A percentile compares a stretch with the other conserved stretches of the same genome.
These are phyloP conservation scores for Caiman crocodilus DNA, from an alignment of 2,797 vertebrate genomes.

Conservation along the genomic window DNA sequence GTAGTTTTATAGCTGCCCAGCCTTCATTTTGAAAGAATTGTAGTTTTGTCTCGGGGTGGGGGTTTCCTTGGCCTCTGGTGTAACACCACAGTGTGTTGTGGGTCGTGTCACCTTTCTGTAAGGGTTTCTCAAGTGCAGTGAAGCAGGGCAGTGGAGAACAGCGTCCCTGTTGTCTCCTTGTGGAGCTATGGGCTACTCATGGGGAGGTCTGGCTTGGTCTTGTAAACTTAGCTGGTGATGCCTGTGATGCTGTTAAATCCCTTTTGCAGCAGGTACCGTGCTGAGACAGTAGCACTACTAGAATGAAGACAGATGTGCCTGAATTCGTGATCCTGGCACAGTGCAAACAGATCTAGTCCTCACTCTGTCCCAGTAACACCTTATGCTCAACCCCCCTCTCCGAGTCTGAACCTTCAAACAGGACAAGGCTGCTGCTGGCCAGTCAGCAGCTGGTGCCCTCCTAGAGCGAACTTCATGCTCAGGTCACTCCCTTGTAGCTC, in stretches of 20 bases:
- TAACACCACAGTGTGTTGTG: too few relatives aligned
- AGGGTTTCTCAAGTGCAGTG: background rate
- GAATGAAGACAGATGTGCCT: background rate
- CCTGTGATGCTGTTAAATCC: background rate
- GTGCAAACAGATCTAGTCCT: too few relatives aligned
- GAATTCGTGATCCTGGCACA: accelerated
- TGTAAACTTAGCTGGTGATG: background rate
- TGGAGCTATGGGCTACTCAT: background rate
- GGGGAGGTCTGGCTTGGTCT: too few relatives aligned
- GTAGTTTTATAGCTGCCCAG: background rate
- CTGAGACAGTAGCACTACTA: background rate
- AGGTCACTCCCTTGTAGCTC: too few relatives aligned
- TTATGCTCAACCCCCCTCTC: too few relatives aligned
- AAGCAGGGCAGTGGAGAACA: background rate
- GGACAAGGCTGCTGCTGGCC: too few relatives aligned
- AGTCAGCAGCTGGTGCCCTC: too few relatives aligned
- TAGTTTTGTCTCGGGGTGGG: background rate
- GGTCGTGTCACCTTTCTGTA: background rate
- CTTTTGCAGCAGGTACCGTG: background rate
- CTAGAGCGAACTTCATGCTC: too few relatives aligned
- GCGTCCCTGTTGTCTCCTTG: background rate
- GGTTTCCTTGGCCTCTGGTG: background rate
- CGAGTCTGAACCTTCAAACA: too few relatives aligned
- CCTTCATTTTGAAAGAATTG: background rate
- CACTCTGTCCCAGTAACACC: too few relatives aligned